Base-by-base conservation (phyloP, 2,113 vertebrate genomes). In the Chiloscyllium plagiosum region DNA sequence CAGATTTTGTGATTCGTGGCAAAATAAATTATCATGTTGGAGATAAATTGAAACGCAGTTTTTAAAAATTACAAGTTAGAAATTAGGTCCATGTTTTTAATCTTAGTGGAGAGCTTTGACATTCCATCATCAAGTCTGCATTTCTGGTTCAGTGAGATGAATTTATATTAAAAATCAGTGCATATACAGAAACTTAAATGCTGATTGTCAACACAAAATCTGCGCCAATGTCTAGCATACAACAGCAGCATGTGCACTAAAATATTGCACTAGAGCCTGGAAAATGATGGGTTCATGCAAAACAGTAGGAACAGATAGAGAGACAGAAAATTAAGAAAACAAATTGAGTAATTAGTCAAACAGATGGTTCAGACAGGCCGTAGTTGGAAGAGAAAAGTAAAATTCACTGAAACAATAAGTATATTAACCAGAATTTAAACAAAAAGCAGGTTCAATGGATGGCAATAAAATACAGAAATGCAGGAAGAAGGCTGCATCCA, bases 301-400 rank as follows among this genome's bases (percentile, higher is more conserved):
- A 90, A 65, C 52, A 90, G 87, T 90, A 52, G 56, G 2, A 70
- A 70, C 8, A 47, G 69, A 61, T 12, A 61, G 10, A 42, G 66
- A 69, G 68, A 95, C 68, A 66, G n/a, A 66, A 66, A 93, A 95
- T 76, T 95, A 61, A 68, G 69, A 50, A 95, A 29, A 95, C n/a
- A 66, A 95, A 70, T 72, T 20, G 37, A 52, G 8, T 76, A 47
- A 72, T 52, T 69, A 24, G 94, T 95, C 33, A 93, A 95, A 29
- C 68, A 95, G 42, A 95, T 95, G 68, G 69, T 95, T 22, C 68
- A 52, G 42, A 26, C 22, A 8, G 37, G 6, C 29, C 42, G 52
- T 72, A 47, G 26, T 76, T 95, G 94, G 87, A 76, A 70, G 22
- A 50, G 68, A 70, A 95, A 61, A 83, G 17, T 47, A 42, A 83